phyloP scores from a whole-genome alignment of 2,888 invertebrate genomes.

The Melipona bicolor region DNA sequence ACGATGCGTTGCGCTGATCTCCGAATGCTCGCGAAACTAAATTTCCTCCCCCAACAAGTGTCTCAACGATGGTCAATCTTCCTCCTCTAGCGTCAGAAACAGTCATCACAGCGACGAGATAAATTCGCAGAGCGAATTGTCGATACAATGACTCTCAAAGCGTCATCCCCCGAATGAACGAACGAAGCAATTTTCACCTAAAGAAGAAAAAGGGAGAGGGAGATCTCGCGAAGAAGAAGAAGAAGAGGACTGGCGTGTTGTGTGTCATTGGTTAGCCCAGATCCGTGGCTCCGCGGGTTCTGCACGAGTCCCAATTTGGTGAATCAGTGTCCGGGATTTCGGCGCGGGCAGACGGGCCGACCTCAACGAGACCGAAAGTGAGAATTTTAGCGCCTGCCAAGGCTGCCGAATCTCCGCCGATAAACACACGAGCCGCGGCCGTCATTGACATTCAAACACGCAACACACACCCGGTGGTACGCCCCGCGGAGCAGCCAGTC shows the following conservation, averaged over 20 bases:
- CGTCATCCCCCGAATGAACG: neutral
- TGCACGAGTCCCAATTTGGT: conserved; percentile 44
- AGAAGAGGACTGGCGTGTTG: neutral
- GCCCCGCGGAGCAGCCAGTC: neutral
- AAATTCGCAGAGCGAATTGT: too few relatives aligned
- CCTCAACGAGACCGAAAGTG: conserved; percentile 74
- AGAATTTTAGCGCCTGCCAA: conserved; percentile 81
- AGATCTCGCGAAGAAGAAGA: neutral
- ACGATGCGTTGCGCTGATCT: neutral
- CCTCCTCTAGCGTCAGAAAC: too few relatives aligned
- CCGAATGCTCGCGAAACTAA: too few relatives aligned
- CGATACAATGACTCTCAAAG: neutral
- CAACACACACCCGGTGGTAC: conserved; percentile 24
- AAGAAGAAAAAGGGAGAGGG: neutral
- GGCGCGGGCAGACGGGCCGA: conserved; percentile 50
- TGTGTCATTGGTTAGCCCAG: conserved; percentile 14
- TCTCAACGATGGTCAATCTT: too few relatives aligned
- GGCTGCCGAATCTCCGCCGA: conserved; percentile 74
- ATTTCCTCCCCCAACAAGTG: too few relatives aligned
- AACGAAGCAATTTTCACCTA: too few relatives aligned
- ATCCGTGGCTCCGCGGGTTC: neutral
- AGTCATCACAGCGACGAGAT: too few relatives aligned
- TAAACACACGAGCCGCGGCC: conserved; percentile 50
- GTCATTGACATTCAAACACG: conserved; percentile 71
- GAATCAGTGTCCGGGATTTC: conserved; percentile 67